Evolutionary conservation across 1,140 invertebrate genomes (phyloP), one percentile per base, ranked within the genome.

Genomic region (Mercenaria mercenaria): DNA sequence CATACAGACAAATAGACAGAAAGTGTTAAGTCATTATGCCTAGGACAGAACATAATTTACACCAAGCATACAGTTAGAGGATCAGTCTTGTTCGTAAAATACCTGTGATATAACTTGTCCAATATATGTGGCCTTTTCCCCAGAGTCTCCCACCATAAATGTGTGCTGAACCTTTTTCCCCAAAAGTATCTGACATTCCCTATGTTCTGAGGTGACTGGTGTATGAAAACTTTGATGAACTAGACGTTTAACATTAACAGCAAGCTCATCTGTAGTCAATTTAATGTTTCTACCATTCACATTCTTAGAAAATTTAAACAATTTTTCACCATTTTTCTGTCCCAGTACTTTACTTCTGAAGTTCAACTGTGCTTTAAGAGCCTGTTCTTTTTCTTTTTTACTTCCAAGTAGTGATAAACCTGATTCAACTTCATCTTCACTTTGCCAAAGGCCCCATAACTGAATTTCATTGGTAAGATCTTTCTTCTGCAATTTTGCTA

Each of bases 221-320:
- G 8, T 37, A 6, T 23, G 29, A 4, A 37, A n/a, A n/a, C 59
- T n/a, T 61, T 72, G n/a, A n/a, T n/a, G n/a, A n/a, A 8, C 18
- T 41, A n/a, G 4, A 18, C 34, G 3, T 32, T 41, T n/a, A n/a
- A n/a, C n/a, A n/a, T n/a, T n/a, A n/a, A n/a, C n/a, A n/a, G n/a
- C n/a, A n/a, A n/a, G n/a, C n/a, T n/a, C n/a, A n/a, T n/a, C n/a
- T n/a, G n/a, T 4, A 41, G 13, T 34, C 3, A 8, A 11, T 72
- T 32, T 37, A n/a, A 4, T 8, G 39, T 32, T 72, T 41, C 34
- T 8, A 8, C 32, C 13, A 10, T 32, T 20, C 10, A 10, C n/a
- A n/a, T 72, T 8, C n/a, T n/a, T n/a, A 56, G 76, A 80, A 56
- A 80, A 56, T 80, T 15, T 52, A 29, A 56, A 80, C 4, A 80